phyloP scores from a whole-genome alignment of 2,797 vertebrate species.

The Chanos chanos region DNA sequence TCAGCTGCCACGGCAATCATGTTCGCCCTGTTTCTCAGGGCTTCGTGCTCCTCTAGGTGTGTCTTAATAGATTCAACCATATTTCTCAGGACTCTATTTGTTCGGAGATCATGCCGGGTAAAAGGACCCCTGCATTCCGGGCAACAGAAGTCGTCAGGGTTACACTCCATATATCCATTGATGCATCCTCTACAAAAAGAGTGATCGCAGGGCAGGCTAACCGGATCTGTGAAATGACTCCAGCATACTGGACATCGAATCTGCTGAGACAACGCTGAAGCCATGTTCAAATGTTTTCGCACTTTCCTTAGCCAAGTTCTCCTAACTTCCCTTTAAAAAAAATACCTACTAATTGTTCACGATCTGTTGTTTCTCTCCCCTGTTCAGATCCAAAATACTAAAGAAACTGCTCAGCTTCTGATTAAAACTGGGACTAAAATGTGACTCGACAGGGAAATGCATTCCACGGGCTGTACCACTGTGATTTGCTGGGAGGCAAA shows the following conservation, averaged over 20 bases:
- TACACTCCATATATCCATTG: not conserved
- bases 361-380: too few species aligned
- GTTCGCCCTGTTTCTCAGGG: not conserved
- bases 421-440: too few species aligned
- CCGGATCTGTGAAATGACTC: slow-evolving; percentile 31
- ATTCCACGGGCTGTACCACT: too few species aligned
- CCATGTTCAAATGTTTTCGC: too few species aligned
- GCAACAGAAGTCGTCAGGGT: slow-evolving; percentile 6
- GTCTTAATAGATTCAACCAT: slow-evolving; percentile 11
- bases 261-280: slow-evolving; percentile 22
- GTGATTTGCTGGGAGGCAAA: too few species aligned
- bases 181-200: slow-evolving; percentile 35
- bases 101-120: slow-evolving; percentile 8
- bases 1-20: not conserved
- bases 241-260: slow-evolving; percentile 38
- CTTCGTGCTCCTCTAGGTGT: slow-evolving; percentile 3
- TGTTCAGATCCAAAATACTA: too few species aligned
- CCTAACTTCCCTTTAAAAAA: too few species aligned
- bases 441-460: too few species aligned
- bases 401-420: too few species aligned
- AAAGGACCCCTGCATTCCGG: slow-evolving; percentile 35
- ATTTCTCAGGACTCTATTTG: slow-evolving; percentile 33
- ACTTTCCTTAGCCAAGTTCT: too few species aligned
- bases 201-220: slow-evolving; percentile 39
- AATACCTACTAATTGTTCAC: too few species aligned